Evolutionary conservation across 2,888 invertebrate genomes (phyloP).

Genomic region (Rhagium mordax): DNA sequence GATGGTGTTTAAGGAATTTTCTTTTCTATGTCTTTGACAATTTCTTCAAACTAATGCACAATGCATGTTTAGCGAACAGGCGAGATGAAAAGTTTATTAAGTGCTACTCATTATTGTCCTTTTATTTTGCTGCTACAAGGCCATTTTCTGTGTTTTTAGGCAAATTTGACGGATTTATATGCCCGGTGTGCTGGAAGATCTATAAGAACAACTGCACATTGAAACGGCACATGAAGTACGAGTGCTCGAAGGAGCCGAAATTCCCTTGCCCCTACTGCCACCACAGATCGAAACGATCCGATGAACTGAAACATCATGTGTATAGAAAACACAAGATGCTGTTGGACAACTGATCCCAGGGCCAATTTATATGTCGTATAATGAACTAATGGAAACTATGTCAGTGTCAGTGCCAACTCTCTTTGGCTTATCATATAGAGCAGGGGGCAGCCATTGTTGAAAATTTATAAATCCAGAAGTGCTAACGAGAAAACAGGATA

Average conservation of each 20-base stretch:
- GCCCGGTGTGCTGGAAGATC: slow-evolving; percentile 80
- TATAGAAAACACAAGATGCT: slow-evolving; percentile 27
- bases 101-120: background rate
- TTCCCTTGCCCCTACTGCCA: slow-evolving; percentile 80
- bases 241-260: slow-evolving; percentile 80
- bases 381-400: too few species aligned
- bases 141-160: slow-evolving; percentile 21
- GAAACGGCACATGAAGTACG: slow-evolving; percentile 79
- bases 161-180: slow-evolving; percentile 57
- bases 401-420: too few species aligned
- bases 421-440: too few species aligned
- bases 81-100: too few species aligned
- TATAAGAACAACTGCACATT: slow-evolving; percentile 82
- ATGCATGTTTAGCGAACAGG: too few species aligned
- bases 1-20: too few species aligned
- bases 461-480: too few species aligned
- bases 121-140: background rate
- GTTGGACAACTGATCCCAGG: background rate
- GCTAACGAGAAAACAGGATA: too few species aligned
- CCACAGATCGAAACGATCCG: slow-evolving; percentile 37
- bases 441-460: too few species aligned
- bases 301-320: slow-evolving; percentile 37
- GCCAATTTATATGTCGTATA: too few species aligned
- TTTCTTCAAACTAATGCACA: too few species aligned
- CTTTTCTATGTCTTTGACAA: too few species aligned